These are phyloP conservation scores for Balaenoptera acutorostrata DNA, from an alignment of 2,113 vertebrate genomes.

Conservation along the genomic window DNA sequence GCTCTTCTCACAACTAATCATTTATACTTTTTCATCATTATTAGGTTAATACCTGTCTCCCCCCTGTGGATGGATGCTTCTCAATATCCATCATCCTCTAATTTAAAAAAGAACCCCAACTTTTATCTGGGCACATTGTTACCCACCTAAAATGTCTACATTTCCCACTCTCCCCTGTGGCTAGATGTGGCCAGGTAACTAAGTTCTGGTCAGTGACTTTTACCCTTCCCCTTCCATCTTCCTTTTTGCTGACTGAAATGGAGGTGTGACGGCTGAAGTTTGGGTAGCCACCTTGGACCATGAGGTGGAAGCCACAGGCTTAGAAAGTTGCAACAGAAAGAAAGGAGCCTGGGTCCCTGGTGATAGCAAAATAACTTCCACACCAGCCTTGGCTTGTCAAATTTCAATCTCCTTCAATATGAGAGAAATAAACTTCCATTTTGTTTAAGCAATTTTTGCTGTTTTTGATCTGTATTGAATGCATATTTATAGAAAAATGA, in stretches of 20 bases:
- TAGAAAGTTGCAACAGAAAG: background rate
- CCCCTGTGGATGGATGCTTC: background rate
- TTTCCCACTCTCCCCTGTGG: background rate
- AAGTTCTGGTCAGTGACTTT: background rate
- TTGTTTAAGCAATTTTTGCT: background rate
- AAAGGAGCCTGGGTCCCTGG: background rate
- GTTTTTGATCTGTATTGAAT: background rate
- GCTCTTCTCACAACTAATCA: background rate
- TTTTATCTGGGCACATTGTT: background rate
- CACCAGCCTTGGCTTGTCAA: background rate
- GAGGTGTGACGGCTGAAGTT: background rate
- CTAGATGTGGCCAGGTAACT: background rate
- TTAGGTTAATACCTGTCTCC: background rate
- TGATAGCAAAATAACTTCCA: background rate
- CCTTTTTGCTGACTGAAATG: background rate
- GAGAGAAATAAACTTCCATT: background rate
- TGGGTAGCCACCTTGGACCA: background rate
- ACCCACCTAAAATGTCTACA: background rate
- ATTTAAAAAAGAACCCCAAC: background rate
- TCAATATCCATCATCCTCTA: background rate
- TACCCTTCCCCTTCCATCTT: background rate
- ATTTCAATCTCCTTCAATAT: background rate
- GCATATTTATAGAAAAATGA: background rate
- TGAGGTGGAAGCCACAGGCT: background rate
- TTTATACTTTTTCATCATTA: background rate